Conservation (phyloP, 2,113 vertebrate species). For the Apodemus sylvaticus region DNA sequence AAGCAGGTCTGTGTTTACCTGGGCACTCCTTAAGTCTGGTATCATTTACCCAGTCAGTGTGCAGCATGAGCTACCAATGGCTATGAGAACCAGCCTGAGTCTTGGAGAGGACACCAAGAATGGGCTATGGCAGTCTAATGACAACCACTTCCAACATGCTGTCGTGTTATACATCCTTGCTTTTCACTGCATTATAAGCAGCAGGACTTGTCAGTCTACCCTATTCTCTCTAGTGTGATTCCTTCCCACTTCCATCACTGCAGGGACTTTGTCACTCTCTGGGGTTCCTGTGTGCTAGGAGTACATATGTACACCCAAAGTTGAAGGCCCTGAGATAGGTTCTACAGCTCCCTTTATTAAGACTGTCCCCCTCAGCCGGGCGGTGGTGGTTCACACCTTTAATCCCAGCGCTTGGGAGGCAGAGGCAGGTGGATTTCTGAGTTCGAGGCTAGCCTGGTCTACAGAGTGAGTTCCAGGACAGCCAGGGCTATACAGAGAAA, state of each 20-base stretch:
- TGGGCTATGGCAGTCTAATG: neutral
- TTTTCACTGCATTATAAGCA: neutral
- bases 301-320: fast-evolving
- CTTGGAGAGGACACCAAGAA: neutral
- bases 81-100: neutral
- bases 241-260: fast-evolving
- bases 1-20: neutral
- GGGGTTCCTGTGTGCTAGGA: too few relatives aligned
- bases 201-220: neutral
- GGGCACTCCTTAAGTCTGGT: neutral
- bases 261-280: neutral
- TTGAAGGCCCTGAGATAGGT: too few relatives aligned
- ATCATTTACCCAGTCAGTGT: neutral
- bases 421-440: too few relatives aligned
- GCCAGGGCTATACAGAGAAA: too few relatives aligned
- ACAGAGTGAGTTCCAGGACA: too few relatives aligned
- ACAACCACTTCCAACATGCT: neutral
- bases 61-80: neutral
- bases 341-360: neutral
- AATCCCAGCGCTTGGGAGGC: too few relatives aligned
- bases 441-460: too few relatives aligned
- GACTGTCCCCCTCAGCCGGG: too few relatives aligned
- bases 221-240: fast-evolving
- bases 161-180: fast-evolving
- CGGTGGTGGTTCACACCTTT: too few relatives aligned